A percentile compares a stretch with the other conserved stretches of the same genome.
phyloP scores from a whole-genome alignment of 2,797 vertebrate genomes.

The Anomalospiza imberbis region DNA sequence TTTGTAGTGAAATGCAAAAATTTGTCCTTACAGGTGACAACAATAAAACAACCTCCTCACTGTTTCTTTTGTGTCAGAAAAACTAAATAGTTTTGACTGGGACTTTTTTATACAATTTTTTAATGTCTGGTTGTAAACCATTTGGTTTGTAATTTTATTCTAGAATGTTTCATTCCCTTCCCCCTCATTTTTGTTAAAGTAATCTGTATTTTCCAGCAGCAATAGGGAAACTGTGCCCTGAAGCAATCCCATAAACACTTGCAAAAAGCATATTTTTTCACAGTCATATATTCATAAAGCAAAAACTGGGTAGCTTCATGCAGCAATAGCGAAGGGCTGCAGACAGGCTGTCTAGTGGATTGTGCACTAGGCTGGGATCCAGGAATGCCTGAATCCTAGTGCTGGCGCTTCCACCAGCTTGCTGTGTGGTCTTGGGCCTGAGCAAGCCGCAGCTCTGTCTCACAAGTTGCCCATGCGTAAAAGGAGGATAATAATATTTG shows the following conservation, averaged over 20 bases:
- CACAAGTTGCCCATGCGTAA: neutral
- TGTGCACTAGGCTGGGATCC: constrained; percentile 56
- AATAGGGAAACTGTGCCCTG: neutral
- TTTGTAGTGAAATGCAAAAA: neutral
- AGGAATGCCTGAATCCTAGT: constrained; percentile 52
- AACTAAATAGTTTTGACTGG: neutral
- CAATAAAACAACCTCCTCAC: neutral
- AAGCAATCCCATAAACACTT: constrained; percentile 45
- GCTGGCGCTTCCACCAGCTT: constrained; percentile 36
- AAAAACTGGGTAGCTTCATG: constrained; percentile 21
- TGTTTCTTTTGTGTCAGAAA: neutral
- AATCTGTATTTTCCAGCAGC: constrained; percentile 23
- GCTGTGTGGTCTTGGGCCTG: constrained; percentile 59
- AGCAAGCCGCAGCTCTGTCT: constrained; percentile 29
- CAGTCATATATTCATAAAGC: constrained; percentile 39
- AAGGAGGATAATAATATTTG: constrained; percentile 44
- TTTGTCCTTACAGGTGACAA: neutral
- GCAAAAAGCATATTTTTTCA: constrained; percentile 46
- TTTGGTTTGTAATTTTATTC: neutral
- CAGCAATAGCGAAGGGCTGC: constrained; percentile 21
- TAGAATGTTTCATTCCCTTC: neutral
- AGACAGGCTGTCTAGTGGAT: constrained; percentile 64
- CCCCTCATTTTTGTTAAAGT: neutral
- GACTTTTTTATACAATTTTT: neutral
- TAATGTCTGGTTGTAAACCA: neutral